Evolutionary conservation across 1,140 invertebrate species (phyloP).

Genomic region (Rhysida immarginata): DNA sequence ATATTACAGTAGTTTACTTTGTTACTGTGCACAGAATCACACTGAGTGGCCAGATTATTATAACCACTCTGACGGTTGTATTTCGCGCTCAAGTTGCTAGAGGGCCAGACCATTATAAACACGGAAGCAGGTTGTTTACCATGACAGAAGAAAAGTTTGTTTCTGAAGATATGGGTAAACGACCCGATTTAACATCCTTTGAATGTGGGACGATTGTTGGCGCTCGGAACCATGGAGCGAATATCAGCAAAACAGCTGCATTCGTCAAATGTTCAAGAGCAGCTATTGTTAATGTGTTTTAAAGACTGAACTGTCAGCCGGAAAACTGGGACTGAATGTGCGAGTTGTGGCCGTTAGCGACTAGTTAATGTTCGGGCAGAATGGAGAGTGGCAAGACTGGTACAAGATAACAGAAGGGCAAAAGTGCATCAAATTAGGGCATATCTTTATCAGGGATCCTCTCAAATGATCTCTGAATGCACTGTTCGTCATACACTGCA

Average conservation of each 20-base stretch:
- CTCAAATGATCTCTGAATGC: too few relatives aligned
- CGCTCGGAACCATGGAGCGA: too few relatives aligned
- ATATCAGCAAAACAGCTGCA: too few relatives aligned
- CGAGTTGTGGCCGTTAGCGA: background rate
- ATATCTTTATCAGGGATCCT: too few relatives aligned
- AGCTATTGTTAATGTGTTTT: constrained; percentile 5
- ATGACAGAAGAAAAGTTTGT: background rate
- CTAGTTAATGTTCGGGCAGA: background rate
- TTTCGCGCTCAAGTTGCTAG: too few relatives aligned
- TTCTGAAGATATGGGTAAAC: too few relatives aligned
- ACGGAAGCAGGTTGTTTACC: background rate
- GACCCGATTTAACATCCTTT: too few relatives aligned
- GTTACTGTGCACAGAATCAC: background rate
- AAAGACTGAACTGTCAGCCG: background rate
- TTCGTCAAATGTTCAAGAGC: too few relatives aligned
- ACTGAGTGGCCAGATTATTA: background rate
- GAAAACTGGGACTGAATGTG: background rate
- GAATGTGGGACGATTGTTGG: too few relatives aligned
- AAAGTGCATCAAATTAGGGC: too few relatives aligned
- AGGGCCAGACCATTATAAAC: background rate
- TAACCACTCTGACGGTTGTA: too few relatives aligned
- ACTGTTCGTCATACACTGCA: background rate
- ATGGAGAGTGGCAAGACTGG: background rate
- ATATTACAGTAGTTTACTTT: background rate
- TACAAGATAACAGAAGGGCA: background rate